phyloP scores from a whole-genome alignment of 2,113 vertebrate species.

The Atherinomorus stipes region DNA sequence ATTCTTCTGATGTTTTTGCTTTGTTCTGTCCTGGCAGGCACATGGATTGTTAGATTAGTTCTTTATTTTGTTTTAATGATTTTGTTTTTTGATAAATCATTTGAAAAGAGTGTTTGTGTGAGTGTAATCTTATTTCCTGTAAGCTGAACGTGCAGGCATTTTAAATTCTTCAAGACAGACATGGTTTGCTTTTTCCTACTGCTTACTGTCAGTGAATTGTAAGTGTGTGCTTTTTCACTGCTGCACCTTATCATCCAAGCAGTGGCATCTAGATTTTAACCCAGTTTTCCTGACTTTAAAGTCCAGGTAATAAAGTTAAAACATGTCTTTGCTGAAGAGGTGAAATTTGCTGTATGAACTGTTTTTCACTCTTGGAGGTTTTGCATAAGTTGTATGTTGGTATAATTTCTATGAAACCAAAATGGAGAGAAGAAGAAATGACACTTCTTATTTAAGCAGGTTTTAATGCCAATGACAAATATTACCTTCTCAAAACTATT shows the following conservation, averaged over 20 bases:
- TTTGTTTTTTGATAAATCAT: conserved; percentile 59
- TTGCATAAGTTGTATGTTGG: background rate
- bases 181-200: no score
- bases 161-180: no score
- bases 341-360: conserved; percentile 28
- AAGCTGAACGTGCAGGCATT: no score
- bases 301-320: conserved; percentile 27
- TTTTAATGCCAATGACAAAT: background rate
- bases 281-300: conserved; percentile 9
- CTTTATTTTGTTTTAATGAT: conserved; percentile 38
- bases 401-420: background rate
- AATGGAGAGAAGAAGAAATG: no score
- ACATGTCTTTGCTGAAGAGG: conserved; percentile 34
- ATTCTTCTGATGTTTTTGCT: conserved; percentile 49
- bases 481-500: background rate
- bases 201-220: no score
- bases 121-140: conserved; percentile 46
- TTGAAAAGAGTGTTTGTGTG: conserved; percentile 62
- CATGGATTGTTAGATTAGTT: conserved; percentile 61
- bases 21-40: conserved; percentile 56
- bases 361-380: conserved; percentile 21
- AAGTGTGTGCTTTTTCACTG: conserved; percentile 22
- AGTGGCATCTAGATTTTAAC: conserved; percentile 31
- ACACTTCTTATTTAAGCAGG: background rate
- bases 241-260: conserved; percentile 49